Conservation (phyloP, 2,113 vertebrate species). For the Micronycteris hirsuta region DNA sequence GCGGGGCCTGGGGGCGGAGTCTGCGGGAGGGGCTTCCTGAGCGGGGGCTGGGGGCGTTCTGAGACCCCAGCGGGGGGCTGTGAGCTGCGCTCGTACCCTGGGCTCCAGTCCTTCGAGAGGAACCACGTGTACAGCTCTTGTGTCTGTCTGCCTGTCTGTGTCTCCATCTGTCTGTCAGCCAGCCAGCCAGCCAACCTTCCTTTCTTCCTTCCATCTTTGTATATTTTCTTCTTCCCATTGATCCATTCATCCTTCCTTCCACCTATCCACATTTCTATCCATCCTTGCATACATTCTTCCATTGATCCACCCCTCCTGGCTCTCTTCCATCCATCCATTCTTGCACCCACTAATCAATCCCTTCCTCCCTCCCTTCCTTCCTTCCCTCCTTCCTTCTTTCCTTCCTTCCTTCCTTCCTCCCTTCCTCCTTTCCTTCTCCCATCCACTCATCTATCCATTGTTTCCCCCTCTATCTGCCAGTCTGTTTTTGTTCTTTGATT, state of each 20-base stretch:
- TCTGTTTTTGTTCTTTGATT: neutral
- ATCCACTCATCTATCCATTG: neutral
- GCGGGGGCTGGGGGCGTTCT: neutral
- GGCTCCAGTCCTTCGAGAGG: neutral
- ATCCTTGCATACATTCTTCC: rapidly evolving
- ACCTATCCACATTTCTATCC: neutral
- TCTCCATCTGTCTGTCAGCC: neutral
- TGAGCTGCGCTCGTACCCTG: rapidly evolving
- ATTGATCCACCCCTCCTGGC: rapidly evolving
- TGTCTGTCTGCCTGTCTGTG: neutral
- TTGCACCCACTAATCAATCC: neutral
- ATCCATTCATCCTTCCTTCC: neutral
- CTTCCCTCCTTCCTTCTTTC: too few species aligned
- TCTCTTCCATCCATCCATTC: neutral
- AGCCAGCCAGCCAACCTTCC: too few species aligned
- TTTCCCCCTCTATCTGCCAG: neutral
- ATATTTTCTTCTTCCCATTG: neutral
- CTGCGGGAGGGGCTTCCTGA: rapidly evolving
- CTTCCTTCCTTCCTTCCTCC: rapidly evolving
- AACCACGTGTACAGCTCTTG: neutral
- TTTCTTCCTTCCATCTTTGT: too few species aligned
- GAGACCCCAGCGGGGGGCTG: too few species aligned
- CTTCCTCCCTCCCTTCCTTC: too few species aligned
- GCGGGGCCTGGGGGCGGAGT: rapidly evolving
- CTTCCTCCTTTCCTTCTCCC: rapidly evolving